Base-by-base conservation (phyloP, 2,888 invertebrate genomes). In the Adineta ricciae region DNA sequence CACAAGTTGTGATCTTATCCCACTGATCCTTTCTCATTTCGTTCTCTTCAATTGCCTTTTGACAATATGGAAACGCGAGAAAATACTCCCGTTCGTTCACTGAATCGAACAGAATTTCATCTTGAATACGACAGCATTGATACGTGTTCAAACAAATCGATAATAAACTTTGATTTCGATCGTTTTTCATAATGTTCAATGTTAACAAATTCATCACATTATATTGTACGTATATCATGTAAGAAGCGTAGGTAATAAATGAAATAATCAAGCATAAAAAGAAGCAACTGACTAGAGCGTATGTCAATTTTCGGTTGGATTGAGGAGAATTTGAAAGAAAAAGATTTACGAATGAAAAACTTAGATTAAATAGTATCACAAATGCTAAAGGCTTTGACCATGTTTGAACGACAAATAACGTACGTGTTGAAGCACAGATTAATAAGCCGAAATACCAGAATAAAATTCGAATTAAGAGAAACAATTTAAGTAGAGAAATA, bases 121-220 rank as follows among this genome's bases (percentile, higher is more conserved):
- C 78, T 78, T 78, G 41, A 19, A 78, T n/a, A n/a, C 78, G 78
- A 78, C 78, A 78, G 41, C 78, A 78, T 78, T 41, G 8, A 78
- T 64, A 32, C 27, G 27, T 19, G 11, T 19, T 32, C 19, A 64
- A 16, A 5, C 32, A 32, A 32, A 32, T 32, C 32, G 64, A 64
- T 64, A 64, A 64, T 64, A 64, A 64, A 64, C 64, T 64, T 64
- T 36, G 4, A 64, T 32, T 32, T 27, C 27, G 64, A 64, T 64
- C 32, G 19, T 64, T 64, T 5, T 32, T 27, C 36, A 64, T 64
- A 5, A 64, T 64, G 19, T 64, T 64, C 32, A 64, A 4, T 64
- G 32, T 64, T 32, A 64, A 64, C 19, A 64, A 32, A 64, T 64
- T 64, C 32, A 32, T 64, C 16, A 19, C 19, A 64, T 32, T 5